These are phyloP conservation scores for Pantherophis vulpinus DNA, from an alignment of 2,797 vertebrate species.

Conservation along the genomic window DNA sequence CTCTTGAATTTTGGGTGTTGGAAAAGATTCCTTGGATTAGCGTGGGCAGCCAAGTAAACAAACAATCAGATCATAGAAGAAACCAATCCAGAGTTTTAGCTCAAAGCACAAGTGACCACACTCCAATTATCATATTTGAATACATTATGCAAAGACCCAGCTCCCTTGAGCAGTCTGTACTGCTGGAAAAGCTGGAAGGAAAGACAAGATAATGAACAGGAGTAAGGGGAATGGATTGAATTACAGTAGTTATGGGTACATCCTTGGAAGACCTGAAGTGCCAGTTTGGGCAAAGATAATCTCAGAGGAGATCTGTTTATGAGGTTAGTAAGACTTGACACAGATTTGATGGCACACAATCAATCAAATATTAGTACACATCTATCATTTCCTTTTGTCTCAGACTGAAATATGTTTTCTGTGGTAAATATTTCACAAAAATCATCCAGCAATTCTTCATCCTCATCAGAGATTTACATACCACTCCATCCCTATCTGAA, in stretches of 20 bases:
- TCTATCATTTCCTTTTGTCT: neutral
- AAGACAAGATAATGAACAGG: neutral
- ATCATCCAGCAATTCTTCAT: neutral
- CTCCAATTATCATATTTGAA: neutral
- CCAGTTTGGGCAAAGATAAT: neutral
- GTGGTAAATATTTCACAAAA: slow-evolving; percentile 8
- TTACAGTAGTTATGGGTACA: neutral
- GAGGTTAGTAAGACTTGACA: neutral
- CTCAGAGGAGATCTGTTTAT: neutral
- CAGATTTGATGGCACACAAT: neutral
- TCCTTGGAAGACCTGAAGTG: neutral
- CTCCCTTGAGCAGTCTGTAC: neutral
- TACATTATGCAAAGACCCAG: neutral
- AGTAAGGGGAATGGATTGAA: neutral
- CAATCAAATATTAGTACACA: neutral
- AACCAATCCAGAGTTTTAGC: neutral
- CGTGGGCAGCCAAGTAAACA: neutral
- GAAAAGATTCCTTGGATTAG: neutral
- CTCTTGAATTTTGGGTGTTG: neutral
- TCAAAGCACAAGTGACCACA: neutral
- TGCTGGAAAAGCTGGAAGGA: neutral
- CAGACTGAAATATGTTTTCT: neutral
- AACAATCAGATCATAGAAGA: neutral
- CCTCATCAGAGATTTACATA: neutral
- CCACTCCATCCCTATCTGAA: neutral